These are phyloP conservation scores for Synergus itoensis DNA, from an alignment of 2,888 invertebrate genomes.

Conservation along the genomic window DNA sequence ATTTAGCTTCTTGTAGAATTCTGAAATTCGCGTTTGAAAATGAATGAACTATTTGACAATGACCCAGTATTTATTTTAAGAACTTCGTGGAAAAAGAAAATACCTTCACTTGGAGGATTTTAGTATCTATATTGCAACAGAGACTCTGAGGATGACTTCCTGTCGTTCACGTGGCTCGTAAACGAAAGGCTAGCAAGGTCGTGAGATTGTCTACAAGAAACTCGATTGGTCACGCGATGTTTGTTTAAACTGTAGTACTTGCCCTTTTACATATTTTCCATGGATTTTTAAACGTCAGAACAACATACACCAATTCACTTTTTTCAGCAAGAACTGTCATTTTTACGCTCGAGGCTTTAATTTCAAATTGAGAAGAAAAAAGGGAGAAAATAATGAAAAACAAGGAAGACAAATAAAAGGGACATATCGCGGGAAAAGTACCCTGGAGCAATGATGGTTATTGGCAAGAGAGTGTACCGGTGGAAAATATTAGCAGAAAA, in stretches of 20 bases:
- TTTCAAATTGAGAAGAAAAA: not conserved
- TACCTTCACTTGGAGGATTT: not conserved
- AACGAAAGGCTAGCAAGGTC: conserved; percentile 49
- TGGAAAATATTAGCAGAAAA: conserved; percentile 25
- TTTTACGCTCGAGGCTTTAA: not conserved
- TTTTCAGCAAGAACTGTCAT: not conserved
- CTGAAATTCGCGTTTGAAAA: not conserved
- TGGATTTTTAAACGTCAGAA: not conserved
- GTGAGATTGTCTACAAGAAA: conserved; percentile 47
- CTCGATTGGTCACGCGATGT: conserved; percentile 52
- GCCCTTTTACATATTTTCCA: not conserved
- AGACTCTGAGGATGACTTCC: conserved; percentile 51
- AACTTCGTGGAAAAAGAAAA: not conserved
- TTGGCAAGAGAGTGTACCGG: conserved; percentile 3
- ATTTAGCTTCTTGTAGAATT: too few relatives aligned
- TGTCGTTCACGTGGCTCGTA: conserved; percentile 53
- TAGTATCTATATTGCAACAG: conserved; percentile 42
- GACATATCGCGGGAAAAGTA: not conserved
- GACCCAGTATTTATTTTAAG: conserved; percentile 14
- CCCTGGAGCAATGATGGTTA: not conserved
- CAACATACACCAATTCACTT: not conserved
- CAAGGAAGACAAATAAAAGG: not conserved
- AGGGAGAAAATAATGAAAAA: not conserved
- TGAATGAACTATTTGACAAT: not conserved
- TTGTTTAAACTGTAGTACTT: conserved; percentile 9